Base-by-base conservation (phyloP, 1,140 invertebrate genomes). In the Anagrus nilaparvatae region DNA sequence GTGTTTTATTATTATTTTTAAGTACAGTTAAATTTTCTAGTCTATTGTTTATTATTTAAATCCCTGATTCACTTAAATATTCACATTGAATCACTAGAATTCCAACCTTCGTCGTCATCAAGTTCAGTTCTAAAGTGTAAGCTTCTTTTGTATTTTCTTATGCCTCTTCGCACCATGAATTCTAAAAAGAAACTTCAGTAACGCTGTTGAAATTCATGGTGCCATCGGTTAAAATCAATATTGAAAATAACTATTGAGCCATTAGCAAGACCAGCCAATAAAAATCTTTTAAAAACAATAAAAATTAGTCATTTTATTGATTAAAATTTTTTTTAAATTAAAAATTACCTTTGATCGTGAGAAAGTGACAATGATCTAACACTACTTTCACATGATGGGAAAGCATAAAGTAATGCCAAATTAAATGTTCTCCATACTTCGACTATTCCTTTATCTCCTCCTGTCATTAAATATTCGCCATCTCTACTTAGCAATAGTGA, bases 191-290 rank as follows among this genome's bases (percentile, higher is more conserved):
- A 58, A 46, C 60, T 65, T 79, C 76, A 87, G 72, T 87, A 88
- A 52, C 85, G 79, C 66, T 93, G 88, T 62, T 95, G 90, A 67
- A 93, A 97, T 70, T 98, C 94, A 62, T 97, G 94, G 69, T 98
- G 95, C 95, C 95, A 99, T 59, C 93, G 79, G 70, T 98, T 99
- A 73, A 99, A 99, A 69, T 99, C 95, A 60, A 98, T 96, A 72
- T 98, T 94, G 70, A 98, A 97, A 50, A 99, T 92, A 29, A 98
- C 88, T 41, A 99, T 84, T 14, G 94, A 95, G 25, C 97, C 97
- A 50, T 95, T 95, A 14, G 93, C 87, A 19, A 99, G 69, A 46
- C 96, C 96, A 50, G 93, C 94, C 50, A 99, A 71, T 34, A 99
- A 72, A 71, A 97, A 97, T 65, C 94, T 97, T 24, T 7, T 47